Evolutionary conservation across 2,888 invertebrate genomes (phyloP).

Genomic region (Molorchus minor): DNA sequence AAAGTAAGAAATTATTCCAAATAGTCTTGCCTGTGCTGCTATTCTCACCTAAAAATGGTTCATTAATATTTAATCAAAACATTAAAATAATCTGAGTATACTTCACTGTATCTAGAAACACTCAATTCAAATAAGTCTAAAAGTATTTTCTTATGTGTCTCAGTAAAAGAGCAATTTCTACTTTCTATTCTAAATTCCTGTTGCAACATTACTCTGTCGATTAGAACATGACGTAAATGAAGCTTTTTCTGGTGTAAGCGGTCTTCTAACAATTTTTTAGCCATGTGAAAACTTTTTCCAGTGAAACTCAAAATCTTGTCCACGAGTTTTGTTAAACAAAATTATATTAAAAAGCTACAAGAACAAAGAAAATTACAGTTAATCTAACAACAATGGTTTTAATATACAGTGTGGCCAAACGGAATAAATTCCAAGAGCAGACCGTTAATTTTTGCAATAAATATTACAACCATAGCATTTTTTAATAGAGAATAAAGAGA

Average conservation of each 20-base stretch:
- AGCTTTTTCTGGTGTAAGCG: conserved; percentile 70
- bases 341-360: conserved; percentile 74
- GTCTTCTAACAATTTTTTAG: conserved; percentile 72
- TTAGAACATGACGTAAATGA: conserved; percentile 70
- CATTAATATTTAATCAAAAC: conserved; percentile 1
- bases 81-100: conserved; percentile 48
- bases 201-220: conserved; percentile 74
- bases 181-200: conserved; percentile 68
- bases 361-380: conserved; percentile 22
- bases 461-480: too few relatives aligned
- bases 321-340: conserved; percentile 67
- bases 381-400: background rate
- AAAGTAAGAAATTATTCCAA: conserved; percentile 70
- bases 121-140: conserved; percentile 70
- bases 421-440: background rate
- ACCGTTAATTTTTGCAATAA: too few relatives aligned
- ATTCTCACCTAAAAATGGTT: conserved; percentile 67
- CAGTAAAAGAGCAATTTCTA: conserved; percentile 65
- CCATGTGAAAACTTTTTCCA: conserved; percentile 73
- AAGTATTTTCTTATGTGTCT: conserved; percentile 70
- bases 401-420: background rate
- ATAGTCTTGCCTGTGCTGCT: conserved; percentile 73
- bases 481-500: too few relatives aligned
- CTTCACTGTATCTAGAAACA: conserved; percentile 74
- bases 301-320: conserved; percentile 70